phyloP scores from a whole-genome alignment of 2,888 invertebrate genomes.

The Drosophila cyrtoloma region DNA sequence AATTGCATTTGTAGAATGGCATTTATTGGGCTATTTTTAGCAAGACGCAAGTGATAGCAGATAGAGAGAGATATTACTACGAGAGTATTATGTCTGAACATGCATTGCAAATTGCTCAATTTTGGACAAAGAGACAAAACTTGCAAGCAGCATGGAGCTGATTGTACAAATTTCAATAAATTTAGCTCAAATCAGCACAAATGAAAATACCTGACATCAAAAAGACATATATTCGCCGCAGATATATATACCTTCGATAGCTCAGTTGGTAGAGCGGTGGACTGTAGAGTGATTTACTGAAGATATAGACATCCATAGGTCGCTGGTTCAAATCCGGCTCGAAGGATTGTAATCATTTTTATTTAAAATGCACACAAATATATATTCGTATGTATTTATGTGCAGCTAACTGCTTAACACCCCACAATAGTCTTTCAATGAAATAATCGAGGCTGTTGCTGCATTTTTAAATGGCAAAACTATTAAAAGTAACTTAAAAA shows the following conservation, averaged over 20 bases:
- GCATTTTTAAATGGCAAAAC: neutral
- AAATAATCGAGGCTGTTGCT: neutral
- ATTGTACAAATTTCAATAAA: neutral
- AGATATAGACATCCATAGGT: constrained; percentile 35
- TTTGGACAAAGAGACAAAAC: neutral
- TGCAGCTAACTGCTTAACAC: neutral
- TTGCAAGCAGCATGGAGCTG: neutral
- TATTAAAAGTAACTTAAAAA: neutral
- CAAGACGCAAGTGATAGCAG: neutral
- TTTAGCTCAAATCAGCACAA: neutral
- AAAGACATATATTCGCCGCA: neutral
- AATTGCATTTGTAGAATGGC: neutral
- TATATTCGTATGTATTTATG: neutral
- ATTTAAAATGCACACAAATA: neutral
- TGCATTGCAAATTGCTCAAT: neutral
- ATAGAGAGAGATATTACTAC: neutral
- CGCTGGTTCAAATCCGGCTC: constrained; percentile 45
- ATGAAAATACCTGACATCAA: neutral
- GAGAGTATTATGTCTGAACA: neutral
- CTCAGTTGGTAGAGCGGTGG: constrained; percentile 81
- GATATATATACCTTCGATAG: constrained; percentile 43
- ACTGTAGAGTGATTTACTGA: constrained; percentile 57
- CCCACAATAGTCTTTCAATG: neutral
- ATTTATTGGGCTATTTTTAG: neutral
- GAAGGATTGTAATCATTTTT: constrained; percentile 22